These are phyloP conservation scores for Venustoraphidia nigricollis DNA, from an alignment of 2,888 invertebrate genomes.

Conservation along the genomic window DNA sequence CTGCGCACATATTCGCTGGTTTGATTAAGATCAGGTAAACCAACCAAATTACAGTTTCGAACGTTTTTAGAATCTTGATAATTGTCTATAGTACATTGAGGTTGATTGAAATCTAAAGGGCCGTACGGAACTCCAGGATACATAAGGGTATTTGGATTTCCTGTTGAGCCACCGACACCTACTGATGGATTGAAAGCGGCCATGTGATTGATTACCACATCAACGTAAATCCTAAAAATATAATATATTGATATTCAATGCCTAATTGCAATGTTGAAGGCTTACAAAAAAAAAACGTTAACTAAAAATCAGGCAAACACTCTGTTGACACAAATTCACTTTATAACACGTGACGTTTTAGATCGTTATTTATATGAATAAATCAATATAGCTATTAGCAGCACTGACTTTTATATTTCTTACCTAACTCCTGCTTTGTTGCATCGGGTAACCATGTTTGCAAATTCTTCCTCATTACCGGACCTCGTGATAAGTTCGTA, in stretches of 20 bases:
- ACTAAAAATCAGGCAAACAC: too few species aligned
- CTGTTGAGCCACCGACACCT: constrained; percentile 43
- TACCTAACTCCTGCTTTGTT: constrained; percentile 31
- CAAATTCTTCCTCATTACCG: constrained; percentile 31
- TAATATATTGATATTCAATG: too few species aligned
- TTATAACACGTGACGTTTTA: too few species aligned
- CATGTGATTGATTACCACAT: constrained; percentile 67
- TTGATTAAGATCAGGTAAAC: constrained; percentile 65
- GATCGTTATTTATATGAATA: too few species aligned
- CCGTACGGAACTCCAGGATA: constrained; percentile 50
- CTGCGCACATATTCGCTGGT: constrained; percentile 29
- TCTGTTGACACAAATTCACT: too few species aligned
- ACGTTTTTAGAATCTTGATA: constrained; percentile 46
- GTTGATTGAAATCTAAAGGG: constrained; percentile 48
- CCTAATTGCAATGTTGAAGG: too few species aligned
- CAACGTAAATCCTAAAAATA: constrained; percentile 45
- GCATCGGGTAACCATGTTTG: constrained; percentile 35
- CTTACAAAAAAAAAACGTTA: too few species aligned
- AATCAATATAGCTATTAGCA: too few species aligned
- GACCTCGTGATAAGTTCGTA: constrained; percentile 33
- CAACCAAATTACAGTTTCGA: constrained; percentile 33
- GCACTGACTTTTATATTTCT: too few species aligned
- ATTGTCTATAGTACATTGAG: constrained; percentile 42
- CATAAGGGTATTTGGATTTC: constrained; percentile 26
- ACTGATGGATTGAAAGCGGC: constrained; percentile 33